Base-by-base conservation (phyloP, 2,797 vertebrate species). In the Ataeniobius toweri region DNA sequence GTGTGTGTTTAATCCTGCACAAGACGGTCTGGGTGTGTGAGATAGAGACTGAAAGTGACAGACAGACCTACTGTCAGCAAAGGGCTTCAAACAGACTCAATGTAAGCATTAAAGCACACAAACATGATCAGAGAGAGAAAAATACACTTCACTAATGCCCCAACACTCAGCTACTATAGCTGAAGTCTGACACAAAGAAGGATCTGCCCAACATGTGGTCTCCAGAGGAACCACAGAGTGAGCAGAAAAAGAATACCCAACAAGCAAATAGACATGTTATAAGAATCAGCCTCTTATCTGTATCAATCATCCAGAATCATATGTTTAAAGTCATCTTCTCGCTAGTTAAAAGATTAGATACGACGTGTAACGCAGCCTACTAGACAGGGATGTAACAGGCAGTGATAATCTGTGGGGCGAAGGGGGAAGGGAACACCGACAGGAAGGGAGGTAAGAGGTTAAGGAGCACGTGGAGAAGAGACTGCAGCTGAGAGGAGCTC, bases 401-500 rank as follows among this genome's bases (percentile, higher is more conserved):
- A 26, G 65, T 63, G 82, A 74, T 80, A 61, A 80, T 83, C 65
- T 84, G 70, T 0, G 0, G 18, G 39, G 39, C 10, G 12, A 16
- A 46, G 80, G 74, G 80, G 85, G 79, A 16, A 14, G 85, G 84
- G 53, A 69, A 58, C 9, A 78, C 82, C 76, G 10, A 61, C 81
- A 91, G 89, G 89, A 86, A 89, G 87, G 88, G 86, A 88, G 88
- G 82, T 81, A 89, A 83, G 84, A 89, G 89, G 84, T 85, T 89
- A 85, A 85, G 84, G 77, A 85, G 83, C 77, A 67, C 0, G 53
- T 65, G 10, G 81, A 88, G 80, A 71, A 80, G 85, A 85, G 79
- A 55, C 83, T 87, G 89, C 82, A 89, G 92, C 89, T 86, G 90
- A 89, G 88, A 5, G 46, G 76, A 80, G 82, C 68, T 51, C 55